Percentiles rank a stretch among this genome's conserved stretches.
Conservation (phyloP, 1,140 invertebrate species). For the Apis cerana region DNA sequence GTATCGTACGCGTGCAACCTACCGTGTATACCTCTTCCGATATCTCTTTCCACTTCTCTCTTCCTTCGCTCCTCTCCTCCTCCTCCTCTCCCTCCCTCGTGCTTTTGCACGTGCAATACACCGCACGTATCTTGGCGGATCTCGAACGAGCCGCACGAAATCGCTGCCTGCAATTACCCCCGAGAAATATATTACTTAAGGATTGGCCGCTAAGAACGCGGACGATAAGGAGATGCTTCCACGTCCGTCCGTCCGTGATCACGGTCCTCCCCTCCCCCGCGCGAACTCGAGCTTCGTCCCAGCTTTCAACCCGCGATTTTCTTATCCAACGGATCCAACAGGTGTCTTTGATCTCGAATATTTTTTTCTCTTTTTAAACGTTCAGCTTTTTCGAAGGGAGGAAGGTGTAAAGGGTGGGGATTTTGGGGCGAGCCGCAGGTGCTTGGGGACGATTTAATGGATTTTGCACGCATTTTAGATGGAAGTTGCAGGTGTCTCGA, state of each 20-base stretch:
- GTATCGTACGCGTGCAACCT: conserved; percentile 63
- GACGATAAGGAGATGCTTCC: conserved; percentile 59
- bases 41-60: background rate
- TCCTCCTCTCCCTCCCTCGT: background rate
- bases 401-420: no score
- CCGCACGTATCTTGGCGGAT: conserved; percentile 62
- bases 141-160: conserved; percentile 68
- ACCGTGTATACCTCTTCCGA: conserved; percentile 45
- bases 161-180: conserved; percentile 68
- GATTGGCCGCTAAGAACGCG: conserved; percentile 47
- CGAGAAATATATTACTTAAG: conserved; percentile 70
- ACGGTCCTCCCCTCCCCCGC: conserved; percentile 1
- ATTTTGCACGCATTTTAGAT: no score
- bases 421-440: no score
- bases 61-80: background rate
- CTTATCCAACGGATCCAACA: no score
- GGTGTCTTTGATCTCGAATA: no score
- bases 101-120: conserved; percentile 63
- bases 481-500: no score
- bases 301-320: background rate
- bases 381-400: no score
- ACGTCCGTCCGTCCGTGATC: conserved; percentile 46
- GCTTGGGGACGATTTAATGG: no score
- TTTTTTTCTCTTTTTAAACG: no score
- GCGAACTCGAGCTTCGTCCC: background rate